A percentile compares a stretch with the other conserved stretches of the same genome.
These are phyloP conservation scores for Paramisgurnus dabryanus DNA, from an alignment of 2,113 vertebrate genomes.

Conservation along the genomic window DNA sequence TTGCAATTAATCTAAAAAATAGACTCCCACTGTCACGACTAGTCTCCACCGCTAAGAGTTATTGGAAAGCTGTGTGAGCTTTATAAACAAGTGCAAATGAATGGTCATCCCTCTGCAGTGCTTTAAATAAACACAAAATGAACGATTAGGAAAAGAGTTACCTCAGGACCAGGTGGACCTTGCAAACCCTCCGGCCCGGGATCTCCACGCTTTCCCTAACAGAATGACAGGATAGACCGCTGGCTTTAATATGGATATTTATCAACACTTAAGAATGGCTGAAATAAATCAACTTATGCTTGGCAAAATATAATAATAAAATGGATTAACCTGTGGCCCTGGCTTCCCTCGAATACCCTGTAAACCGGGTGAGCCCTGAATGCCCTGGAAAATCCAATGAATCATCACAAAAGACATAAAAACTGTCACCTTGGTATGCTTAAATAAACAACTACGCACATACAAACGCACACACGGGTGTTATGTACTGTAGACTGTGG, in stretches of 20 bases:
- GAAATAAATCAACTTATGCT: background rate
- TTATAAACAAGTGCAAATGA: background rate
- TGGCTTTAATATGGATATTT: background rate
- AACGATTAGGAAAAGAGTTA: constrained; percentile 61
- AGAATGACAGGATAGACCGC: constrained; percentile 29
- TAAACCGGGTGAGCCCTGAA: constrained; percentile 82
- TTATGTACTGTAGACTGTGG: background rate
- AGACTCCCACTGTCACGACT: background rate
- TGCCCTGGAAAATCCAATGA: constrained; percentile 75
- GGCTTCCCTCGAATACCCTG: constrained; percentile 83
- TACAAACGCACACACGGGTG: background rate
- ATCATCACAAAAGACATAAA: background rate
- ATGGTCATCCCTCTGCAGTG: background rate
- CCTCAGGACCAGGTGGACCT: constrained; percentile 88
- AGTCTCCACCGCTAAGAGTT: background rate
- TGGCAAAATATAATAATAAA: background rate
- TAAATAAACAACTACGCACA: background rate
- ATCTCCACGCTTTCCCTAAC: constrained; percentile 86
- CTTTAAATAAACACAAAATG: background rate
- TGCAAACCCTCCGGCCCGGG: constrained; percentile 82
- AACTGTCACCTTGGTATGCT: background rate
- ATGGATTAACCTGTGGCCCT: constrained; percentile 81
- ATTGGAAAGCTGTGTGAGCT: background rate
- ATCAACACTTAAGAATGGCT: background rate
- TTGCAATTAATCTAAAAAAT: background rate